phyloP scores from a whole-genome alignment of 2,888 invertebrate genomes.

The Drosophila buzzatii region DNA sequence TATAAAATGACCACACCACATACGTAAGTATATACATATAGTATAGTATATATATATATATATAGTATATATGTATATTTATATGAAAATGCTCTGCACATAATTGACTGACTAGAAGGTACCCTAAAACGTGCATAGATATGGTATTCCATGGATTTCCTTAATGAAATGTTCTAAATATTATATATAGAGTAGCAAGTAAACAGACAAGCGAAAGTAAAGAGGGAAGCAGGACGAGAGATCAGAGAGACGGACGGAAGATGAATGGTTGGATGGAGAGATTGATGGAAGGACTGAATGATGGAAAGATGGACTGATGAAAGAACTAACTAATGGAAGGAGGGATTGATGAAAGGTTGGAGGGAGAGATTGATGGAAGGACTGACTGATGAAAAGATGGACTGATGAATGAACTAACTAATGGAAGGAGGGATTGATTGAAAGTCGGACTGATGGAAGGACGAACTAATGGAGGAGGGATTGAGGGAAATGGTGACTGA shows the following conservation, averaged over 20 bases:
- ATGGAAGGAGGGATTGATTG: neutral
- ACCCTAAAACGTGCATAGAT: neutral
- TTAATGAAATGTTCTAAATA: too few relatives aligned
- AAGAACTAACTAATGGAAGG: neutral
- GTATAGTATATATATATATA: too few relatives aligned
- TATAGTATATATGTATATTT: too few relatives aligned
- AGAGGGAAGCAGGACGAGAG: too few relatives aligned
- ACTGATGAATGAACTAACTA: too few relatives aligned
- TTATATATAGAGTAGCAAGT: too few relatives aligned
- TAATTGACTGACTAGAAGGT: neutral
- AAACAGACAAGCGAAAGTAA: too few relatives aligned
- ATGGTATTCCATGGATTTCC: neutral
- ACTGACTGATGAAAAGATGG: neutral
- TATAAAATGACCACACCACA: neutral
- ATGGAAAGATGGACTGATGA: neutral
- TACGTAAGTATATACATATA: too few relatives aligned
- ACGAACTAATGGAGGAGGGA: neutral
- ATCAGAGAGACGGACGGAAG: too few relatives aligned
- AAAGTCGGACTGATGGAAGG: neutral
- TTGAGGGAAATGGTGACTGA: too few relatives aligned
- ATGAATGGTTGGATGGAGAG: neutral
- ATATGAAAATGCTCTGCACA: neutral
- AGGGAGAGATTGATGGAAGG: neutral
- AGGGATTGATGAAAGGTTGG: too few relatives aligned
- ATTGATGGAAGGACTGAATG: neutral